phyloP scores from a whole-genome alignment of 2,113 vertebrate species.

The Tichodroma muraria region DNA sequence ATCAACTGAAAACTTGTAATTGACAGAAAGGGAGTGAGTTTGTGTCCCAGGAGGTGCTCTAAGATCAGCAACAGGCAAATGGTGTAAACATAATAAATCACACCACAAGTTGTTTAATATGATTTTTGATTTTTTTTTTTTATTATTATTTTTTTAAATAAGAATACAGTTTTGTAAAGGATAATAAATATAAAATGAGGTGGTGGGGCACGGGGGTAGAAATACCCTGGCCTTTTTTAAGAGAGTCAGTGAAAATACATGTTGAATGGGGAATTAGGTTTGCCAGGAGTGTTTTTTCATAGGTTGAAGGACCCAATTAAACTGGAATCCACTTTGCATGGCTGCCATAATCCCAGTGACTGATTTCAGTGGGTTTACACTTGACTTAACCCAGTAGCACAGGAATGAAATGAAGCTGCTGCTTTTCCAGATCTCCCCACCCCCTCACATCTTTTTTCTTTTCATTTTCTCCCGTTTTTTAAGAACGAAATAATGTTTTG shows the following conservation, averaged over 20 bases:
- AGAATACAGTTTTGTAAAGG: not conserved
- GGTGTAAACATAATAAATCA: constrained; percentile 38
- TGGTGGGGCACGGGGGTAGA: not conserved
- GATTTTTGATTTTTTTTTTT: not conserved
- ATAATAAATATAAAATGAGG: constrained; percentile 1
- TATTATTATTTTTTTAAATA: not conserved
- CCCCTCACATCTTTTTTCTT: not conserved
- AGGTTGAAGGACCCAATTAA: constrained; percentile 10
- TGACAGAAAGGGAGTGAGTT: constrained; percentile 38
- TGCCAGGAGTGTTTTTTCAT: not conserved
- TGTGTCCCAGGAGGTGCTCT: constrained; percentile 22
- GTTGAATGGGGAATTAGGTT: not conserved
- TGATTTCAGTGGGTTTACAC: not conserved
- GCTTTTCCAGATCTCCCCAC: not conserved
- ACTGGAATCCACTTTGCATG: not conserved
- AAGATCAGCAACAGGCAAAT: constrained; percentile 21
- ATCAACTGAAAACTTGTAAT: constrained; percentile 31
- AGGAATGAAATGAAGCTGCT: not conserved
- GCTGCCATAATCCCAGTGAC: not conserved
- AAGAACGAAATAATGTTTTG: not conserved
- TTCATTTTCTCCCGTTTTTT: not conserved
- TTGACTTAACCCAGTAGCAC: not conserved
- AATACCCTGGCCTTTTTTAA: not conserved
- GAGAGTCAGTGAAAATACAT: not conserved
- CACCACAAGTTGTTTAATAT: not conserved